These are phyloP conservation scores for Aphodius granarius DNA, from an alignment of 2,888 invertebrate genomes.

Conservation along the genomic window DNA sequence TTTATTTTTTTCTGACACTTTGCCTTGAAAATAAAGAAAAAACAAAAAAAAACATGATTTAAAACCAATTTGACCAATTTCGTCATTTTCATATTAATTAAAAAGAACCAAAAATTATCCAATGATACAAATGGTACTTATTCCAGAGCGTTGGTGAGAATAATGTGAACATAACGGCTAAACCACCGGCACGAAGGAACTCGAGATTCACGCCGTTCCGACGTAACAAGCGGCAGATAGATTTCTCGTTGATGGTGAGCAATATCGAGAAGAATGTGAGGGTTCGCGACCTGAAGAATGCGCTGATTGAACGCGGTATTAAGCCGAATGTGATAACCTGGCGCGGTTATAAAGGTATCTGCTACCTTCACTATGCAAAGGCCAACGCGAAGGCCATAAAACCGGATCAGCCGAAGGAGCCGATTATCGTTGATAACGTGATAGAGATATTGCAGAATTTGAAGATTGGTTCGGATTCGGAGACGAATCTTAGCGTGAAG, in stretches of 20 bases:
- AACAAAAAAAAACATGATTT: too few species aligned
- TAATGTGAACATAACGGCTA: constrained; percentile 3
- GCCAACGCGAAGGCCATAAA: constrained; percentile 48
- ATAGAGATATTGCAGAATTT: constrained; percentile 56
- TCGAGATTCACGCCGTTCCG: constrained; percentile 27
- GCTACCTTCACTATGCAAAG: constrained; percentile 74
- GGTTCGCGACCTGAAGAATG: constrained; percentile 74
- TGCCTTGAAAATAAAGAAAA: too few species aligned
- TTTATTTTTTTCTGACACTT: too few species aligned
- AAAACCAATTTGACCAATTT: too few species aligned
- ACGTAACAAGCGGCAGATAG: constrained; percentile 36
- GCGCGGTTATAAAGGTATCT: constrained; percentile 53
- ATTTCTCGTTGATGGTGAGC: constrained; percentile 61
- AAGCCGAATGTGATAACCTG: constrained; percentile 77
- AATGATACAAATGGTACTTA: too few species aligned
- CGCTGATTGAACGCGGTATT: constrained; percentile 71
- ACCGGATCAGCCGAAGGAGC: constrained; percentile 33
- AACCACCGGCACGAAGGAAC: constrained; percentile 16
- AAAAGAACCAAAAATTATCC: too few species aligned
- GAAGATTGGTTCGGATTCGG: constrained; percentile 49
- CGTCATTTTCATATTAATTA: too few species aligned
- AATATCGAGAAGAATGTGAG: constrained; percentile 73
- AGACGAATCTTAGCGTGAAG: constrained; percentile 50
- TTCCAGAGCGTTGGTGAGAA: constrained; percentile 27
- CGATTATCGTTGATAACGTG: constrained; percentile 55